phyloP scores from a whole-genome alignment of 1,140 invertebrate species.

The Lethrus apterus region DNA sequence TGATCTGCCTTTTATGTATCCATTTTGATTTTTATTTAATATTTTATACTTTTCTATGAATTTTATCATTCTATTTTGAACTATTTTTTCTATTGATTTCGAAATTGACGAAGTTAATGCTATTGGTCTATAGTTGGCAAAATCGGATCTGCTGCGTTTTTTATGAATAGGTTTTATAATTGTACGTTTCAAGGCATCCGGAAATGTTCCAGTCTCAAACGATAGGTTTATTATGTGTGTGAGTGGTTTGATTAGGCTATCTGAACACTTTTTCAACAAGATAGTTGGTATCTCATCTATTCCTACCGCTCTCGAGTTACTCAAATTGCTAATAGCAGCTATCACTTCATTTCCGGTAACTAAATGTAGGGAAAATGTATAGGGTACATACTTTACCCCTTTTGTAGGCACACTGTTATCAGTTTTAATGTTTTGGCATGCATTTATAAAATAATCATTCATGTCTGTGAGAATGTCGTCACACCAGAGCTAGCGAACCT shows the following conservation, averaged over 20 bases:
- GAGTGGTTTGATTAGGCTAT: conserved; percentile 16
- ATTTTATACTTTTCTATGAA: too few species aligned
- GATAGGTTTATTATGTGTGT: conserved; percentile 12
- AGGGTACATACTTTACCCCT: too few species aligned
- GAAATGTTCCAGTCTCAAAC: conserved; percentile 5
- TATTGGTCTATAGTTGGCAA: conserved; percentile 28
- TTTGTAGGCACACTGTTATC: too few species aligned
- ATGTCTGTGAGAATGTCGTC: too few species aligned
- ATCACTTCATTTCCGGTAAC: not conserved
- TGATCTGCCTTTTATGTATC: conserved; percentile 2
- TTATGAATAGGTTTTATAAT: conserved; percentile 19
- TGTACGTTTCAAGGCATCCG: conserved; percentile 13
- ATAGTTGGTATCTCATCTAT: conserved; percentile 19
- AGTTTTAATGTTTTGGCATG: too few species aligned
- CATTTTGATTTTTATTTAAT: not conserved
- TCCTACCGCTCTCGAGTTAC: conserved; percentile 18
- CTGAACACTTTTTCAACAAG: conserved; percentile 18
- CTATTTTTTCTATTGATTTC: conserved; percentile 3
- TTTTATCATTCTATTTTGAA: not conserved
- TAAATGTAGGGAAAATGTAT: not conserved
- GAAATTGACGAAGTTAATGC: conserved; percentile 12
- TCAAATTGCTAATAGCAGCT: not conserved
- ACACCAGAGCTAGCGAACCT: too few species aligned
- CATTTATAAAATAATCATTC: too few species aligned
- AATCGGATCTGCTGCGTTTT: conserved; percentile 20